These are phyloP conservation scores for Rhagium mordax DNA, from an alignment of 2,888 invertebrate species.

Conservation along the genomic window DNA sequence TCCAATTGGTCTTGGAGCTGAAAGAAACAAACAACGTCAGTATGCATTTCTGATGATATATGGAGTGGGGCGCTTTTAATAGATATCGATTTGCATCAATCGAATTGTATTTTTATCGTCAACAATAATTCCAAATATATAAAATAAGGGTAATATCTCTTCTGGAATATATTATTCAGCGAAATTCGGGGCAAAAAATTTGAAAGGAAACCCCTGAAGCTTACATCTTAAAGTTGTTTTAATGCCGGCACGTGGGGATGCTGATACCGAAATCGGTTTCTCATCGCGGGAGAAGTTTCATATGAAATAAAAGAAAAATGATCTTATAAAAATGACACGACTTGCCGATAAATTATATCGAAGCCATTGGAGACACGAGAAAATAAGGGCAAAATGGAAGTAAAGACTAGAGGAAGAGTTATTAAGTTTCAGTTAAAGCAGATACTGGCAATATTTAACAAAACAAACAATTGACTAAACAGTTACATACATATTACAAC, in stretches of 20 bases:
- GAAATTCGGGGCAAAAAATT: no score
- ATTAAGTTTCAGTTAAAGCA: background rate
- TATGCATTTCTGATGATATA: no score
- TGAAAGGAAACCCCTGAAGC: background rate
- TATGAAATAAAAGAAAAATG: background rate
- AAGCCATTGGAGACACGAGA: background rate
- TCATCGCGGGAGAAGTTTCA: background rate
- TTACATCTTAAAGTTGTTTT: background rate
- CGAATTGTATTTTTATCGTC: no score
- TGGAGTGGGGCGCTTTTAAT: no score
- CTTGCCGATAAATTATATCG: background rate
- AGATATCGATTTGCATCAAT: no score
- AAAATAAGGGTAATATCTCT: no score
- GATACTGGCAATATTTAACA: background rate
- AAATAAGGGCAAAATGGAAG: background rate
- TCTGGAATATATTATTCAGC: no score
- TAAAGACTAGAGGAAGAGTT: no score
- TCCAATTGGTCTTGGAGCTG: background rate
- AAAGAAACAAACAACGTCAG: constrained; percentile 2
- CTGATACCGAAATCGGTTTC: background rate
- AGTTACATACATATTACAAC: no score
- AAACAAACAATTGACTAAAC: no score
- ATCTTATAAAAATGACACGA: background rate
- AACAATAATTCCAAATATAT: no score
- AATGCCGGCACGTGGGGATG: background rate